These are phyloP conservation scores for Acanthococcus lagerstroemiae DNA, from an alignment of 2,888 invertebrate species.

Conservation along the genomic window DNA sequence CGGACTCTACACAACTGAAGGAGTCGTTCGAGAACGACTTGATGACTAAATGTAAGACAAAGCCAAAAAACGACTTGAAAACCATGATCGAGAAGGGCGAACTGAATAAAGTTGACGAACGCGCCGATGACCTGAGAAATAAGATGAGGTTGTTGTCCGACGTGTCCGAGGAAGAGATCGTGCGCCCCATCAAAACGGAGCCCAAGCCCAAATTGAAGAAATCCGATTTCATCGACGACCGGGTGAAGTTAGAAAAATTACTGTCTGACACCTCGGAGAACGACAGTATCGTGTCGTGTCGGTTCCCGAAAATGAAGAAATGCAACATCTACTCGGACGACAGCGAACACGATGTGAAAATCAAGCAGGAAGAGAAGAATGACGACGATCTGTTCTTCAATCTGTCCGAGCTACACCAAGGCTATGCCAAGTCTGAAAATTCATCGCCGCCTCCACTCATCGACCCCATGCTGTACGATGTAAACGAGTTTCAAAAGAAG, in stretches of 20 bases:
- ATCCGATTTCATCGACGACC: neutral
- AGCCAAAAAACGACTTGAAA: slow-evolving; percentile 16
- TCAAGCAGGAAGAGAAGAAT: slow-evolving; percentile 1
- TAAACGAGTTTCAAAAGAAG: slow-evolving; percentile 42
- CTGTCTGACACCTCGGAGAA: slow-evolving; percentile 3
- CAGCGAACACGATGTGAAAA: neutral
- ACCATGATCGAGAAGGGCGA: slow-evolving; percentile 18
- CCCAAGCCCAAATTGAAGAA: neutral
- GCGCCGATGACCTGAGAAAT: neutral
- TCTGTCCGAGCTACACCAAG: slow-evolving; percentile 12
- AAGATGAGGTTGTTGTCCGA: slow-evolving; percentile 8
- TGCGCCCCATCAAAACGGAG: neutral
- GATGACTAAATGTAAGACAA: neutral
- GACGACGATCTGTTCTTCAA: slow-evolving; percentile 16
- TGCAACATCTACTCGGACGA: slow-evolving; percentile 24
- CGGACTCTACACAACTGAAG: neutral
- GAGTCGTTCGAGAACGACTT: neutral
- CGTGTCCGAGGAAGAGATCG: slow-evolving; percentile 16
- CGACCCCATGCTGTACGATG: slow-evolving; percentile 18
- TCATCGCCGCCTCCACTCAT: slow-evolving; percentile 15
- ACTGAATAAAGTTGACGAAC: neutral
- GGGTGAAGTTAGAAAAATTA: neutral
- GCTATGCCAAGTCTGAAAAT: slow-evolving; percentile 6
- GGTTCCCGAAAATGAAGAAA: neutral
- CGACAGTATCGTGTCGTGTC: slow-evolving; percentile 7